Base-by-base conservation (phyloP, 1,140 invertebrate species). In the Drosophila simulans region DNA sequence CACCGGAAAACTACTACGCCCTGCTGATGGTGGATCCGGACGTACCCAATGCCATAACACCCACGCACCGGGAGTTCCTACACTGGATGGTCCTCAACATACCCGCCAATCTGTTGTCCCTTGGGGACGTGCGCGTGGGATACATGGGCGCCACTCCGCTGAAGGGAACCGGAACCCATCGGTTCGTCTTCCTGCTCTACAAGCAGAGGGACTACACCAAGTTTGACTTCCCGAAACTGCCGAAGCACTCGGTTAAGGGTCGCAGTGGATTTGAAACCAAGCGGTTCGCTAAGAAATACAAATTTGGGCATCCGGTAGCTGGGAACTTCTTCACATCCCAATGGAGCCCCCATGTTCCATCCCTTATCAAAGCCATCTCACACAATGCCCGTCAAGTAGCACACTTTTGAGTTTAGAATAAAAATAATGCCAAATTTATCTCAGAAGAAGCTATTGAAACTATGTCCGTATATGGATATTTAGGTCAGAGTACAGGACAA, bases 1-100 rank as follows among this genome's bases (percentile, higher is more conserved):
- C 92, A 10, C 89, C 92, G 59, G 75, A 84, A 10, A 83, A 92
- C 4, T 95, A 94, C 72, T 98, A 98, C 80, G 97, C 96, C 5
- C 92, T 98, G 1, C 94, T 95, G 60, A 96, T 97, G 91, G 77
- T 90, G 94, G 91, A 92, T 70, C 85, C 91, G 5, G 91, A 92
- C 78, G 77, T 69, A 17, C 97, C 97, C n/a, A 96, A 95, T 75
- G 94, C 96, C 2, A 91, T 94, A 2, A 93, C 95, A 55, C 96
- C 95, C 0, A 95, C 94, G 39, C 95, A 95, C 79, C 94, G 97
- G 17, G 97, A 98, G 93, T 98, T 96, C 95, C 96, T 97, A 82
- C 98, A 98, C 91, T 99, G 98, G 97, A 92, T 98, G 10, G 96
- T 99, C 0, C 96, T 94, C 0, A 99, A 99, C 89, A 98, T 99